Conservation (phyloP, 1,140 invertebrate genomes). For the Steinernema feltiae region DNA sequence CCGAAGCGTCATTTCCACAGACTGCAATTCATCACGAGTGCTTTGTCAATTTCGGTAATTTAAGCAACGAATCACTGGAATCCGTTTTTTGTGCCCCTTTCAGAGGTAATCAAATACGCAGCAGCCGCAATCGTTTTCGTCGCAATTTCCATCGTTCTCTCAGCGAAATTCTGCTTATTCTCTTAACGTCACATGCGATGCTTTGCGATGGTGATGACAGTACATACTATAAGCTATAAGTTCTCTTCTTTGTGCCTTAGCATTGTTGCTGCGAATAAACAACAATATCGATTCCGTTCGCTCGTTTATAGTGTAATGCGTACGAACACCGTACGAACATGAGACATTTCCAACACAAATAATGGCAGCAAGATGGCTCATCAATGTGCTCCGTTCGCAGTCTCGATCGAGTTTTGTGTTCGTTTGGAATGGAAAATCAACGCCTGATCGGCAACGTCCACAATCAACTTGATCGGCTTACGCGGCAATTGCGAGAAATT, state of each 20-base stretch:
- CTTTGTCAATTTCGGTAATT: conserved; percentile 10
- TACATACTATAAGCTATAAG: background rate
- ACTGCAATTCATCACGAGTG: background rate
- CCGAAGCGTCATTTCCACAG: background rate
- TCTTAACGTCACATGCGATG: background rate
- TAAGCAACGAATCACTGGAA: background rate
- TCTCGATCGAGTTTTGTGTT: too few relatives aligned
- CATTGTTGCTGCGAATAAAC: background rate
- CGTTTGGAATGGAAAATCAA: conserved; percentile 37
- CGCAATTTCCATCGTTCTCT: background rate
- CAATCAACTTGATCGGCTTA: conserved; percentile 69
- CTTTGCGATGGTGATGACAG: background rate
- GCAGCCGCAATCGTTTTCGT: background rate
- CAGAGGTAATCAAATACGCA: background rate
- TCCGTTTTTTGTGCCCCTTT: background rate
- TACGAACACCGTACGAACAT: background rate
- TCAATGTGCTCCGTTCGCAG: too few relatives aligned
- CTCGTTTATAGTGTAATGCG: background rate
- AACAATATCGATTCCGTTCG: background rate
- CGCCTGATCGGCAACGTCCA: conserved; percentile 69
- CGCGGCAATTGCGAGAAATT: conserved; percentile 70
- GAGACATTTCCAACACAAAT: background rate
- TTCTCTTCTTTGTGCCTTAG: background rate
- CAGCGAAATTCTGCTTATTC: background rate
- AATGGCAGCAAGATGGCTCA: too few relatives aligned